Evolutionary conservation across 2,888 invertebrate species (phyloP), one percentile per base, ranked within the genome.

Genomic region (Stenolophus ochropezus): DNA sequence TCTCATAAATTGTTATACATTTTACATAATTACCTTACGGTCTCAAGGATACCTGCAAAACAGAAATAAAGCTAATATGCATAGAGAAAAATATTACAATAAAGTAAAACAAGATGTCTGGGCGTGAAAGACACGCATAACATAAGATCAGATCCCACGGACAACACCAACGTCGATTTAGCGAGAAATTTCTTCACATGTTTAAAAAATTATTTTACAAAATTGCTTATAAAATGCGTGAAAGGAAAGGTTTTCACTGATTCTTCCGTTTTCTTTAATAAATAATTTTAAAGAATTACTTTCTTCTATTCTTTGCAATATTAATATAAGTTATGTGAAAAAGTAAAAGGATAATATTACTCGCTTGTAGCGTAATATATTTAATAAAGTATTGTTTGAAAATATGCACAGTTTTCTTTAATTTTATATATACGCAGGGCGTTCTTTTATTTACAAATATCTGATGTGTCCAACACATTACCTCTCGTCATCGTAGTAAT

Each of bases 81-180:
- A 25, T 23, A 33, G 18, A 71, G 8, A 71, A 42, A 69, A 71
- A 71, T 33, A 71, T 42, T 42, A 71, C 42, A 71, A 71, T 33
- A 42, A 71, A 71, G 71, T 18, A 18, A 42, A 71, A 71, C 71
- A 25, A 61, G 61, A 61, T 61, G 33, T n/a, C 8, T 71, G 20
- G 71, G 71, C 71, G 71, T 71, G 4, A 27, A 42, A 33, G 5
- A 61, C 4, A 61, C 4, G 61, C 16, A 0, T 75, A 16, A 27
- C 75, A 75, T 53, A 75, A 2, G 18, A 61, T 14, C 61, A n/a
- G 1, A 25, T 58, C 61, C 61, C 25, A 61, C 61, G 61, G 25
- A 61, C n/a, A 14, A 61, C 61, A n/a, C 61, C 61, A 53, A 75
- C 53, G 51, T 51, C 23, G 4, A 74, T 1, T 42, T 42, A 42